Conservation (phyloP, 2,888 invertebrate genomes). For the Drosophila incognita region DNA sequence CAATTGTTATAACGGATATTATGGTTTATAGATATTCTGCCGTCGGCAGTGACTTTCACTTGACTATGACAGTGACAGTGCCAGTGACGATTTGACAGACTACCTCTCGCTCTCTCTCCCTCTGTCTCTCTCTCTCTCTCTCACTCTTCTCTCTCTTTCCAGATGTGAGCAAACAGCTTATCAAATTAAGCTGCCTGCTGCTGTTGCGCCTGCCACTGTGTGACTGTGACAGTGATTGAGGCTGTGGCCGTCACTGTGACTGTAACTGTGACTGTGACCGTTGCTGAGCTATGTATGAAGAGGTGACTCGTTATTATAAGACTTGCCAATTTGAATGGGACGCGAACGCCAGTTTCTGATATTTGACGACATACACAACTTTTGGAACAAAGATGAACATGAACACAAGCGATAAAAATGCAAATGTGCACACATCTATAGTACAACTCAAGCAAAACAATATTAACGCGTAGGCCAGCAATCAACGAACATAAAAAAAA, state of each 20-base stretch:
- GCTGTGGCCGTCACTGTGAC: slow-evolving; percentile 2
- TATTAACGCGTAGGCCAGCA: slow-evolving; percentile 18
- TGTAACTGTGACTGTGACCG: slow-evolving; percentile 8
- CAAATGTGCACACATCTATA: background rate
- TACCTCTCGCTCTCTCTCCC: background rate
- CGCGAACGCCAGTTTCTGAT: slow-evolving; percentile 14
- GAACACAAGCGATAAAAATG: slow-evolving; percentile 21
- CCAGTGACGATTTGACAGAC: background rate
- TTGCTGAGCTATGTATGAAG: background rate
- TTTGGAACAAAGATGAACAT: slow-evolving; percentile 3
- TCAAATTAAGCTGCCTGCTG: background rate
- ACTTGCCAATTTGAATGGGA: slow-evolving; percentile 16
- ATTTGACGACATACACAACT: slow-evolving; percentile 7
- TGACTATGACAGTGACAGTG: slow-evolving; percentile 1
- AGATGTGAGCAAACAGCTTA: background rate
- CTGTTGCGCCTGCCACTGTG: background rate
- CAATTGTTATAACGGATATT: slow-evolving; percentile 13
- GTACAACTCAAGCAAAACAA: slow-evolving; percentile 37
- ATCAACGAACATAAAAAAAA: slow-evolving; percentile 17
- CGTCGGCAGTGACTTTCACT: slow-evolving; percentile 21
- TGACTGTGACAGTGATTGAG: background rate
- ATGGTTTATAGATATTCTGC: slow-evolving; percentile 4
- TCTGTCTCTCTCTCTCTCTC: background rate
- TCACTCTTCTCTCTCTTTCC: background rate
- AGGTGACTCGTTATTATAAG: slow-evolving; percentile 1